Base-by-base conservation (phyloP, 2,888 invertebrate species). In the Dicycla oo region DNA sequence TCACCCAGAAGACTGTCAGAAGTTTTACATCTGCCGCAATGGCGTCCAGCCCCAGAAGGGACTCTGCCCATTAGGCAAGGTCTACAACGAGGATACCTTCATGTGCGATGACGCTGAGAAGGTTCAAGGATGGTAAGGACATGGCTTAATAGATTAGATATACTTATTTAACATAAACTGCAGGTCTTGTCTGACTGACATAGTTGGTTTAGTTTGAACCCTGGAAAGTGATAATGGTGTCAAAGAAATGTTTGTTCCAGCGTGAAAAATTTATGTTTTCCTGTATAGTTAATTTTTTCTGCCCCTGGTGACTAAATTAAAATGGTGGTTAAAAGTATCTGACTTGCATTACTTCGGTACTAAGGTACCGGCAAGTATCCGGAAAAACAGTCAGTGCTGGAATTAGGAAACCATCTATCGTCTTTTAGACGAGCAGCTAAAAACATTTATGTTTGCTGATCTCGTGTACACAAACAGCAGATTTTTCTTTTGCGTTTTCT, bases 11-110 rank as follows among this genome's bases (percentile, higher is more conserved):
- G 98, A 98, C 91, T 98, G 98, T 90, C 97, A 97, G 89, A 98
- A 98, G 90, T 98, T 98, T 95, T 98, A 98, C 95, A 98, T 98
- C 87, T 98, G 98, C 93, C 96, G 97, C 80, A 98, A 98, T 86
- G 98, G 97, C 0, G 96, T 97, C 5, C 97, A 97, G 85, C 98
- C 98, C 0, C 97, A 98, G 90, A 97, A 97, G 88, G 97, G 98
- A 10, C 97, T 97, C 86, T 98, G 98, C 88, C 96, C 97, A 0
- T 94, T 96, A 0, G 98, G 97, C 54, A 97, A 97, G 68, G 98
- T 98, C 60, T 98, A 98, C 95, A 98, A 98, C 86, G 98, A 98
- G 82, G 97, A 97, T 23, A 97, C 97, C 10, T 97, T 97, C 88
- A 97, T 97, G 92, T 98, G 98, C 86, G 98, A 98, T 88, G 97